Evolutionary conservation across 2,888 invertebrate genomes (phyloP).

Genomic region (Cantharis flavilabris): DNA sequence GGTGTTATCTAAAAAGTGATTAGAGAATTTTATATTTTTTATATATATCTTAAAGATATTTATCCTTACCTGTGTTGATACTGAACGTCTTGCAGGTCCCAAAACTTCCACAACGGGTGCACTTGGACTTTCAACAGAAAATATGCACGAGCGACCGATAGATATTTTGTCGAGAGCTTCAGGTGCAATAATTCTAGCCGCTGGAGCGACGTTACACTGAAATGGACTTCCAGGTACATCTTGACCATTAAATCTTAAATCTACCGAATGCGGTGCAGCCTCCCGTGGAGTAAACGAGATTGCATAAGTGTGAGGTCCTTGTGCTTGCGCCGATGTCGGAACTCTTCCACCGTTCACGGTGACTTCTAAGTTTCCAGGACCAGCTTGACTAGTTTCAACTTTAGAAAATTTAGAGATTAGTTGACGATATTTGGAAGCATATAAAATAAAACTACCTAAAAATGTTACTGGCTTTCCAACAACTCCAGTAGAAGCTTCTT

Average conservation of each 20-base stretch:
- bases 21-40: neutral
- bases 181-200: conserved; percentile 81
- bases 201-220: conserved; percentile 77
- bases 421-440: neutral
- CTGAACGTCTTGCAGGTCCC: conserved; percentile 72
- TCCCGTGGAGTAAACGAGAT: conserved; percentile 97
- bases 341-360: conserved; percentile 97
- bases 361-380: conserved; percentile 97
- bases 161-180: conserved; percentile 89
- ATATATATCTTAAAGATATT: no score
- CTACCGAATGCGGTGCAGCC: conserved; percentile 88
- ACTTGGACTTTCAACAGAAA: conserved; percentile 85
- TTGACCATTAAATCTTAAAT: conserved; percentile 93
- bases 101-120: conserved; percentile 81
- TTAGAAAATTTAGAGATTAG: conserved; percentile 4
- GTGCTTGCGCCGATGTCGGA: conserved; percentile 94
- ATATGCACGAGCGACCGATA: conserved; percentile 81
- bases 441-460: conserved; percentile 64
- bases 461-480: conserved; percentile 91
- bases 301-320: conserved; percentile 94
- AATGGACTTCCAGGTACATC: conserved; percentile 93
- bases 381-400: conserved; percentile 98
- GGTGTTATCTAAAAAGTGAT: conserved; percentile 46
- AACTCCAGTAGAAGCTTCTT: conserved; percentile 85
- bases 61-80: conserved; percentile 64